Evolutionary conservation across 2,797 vertebrate species (phyloP).

Genomic region (Siniperca scherzeri): DNA sequence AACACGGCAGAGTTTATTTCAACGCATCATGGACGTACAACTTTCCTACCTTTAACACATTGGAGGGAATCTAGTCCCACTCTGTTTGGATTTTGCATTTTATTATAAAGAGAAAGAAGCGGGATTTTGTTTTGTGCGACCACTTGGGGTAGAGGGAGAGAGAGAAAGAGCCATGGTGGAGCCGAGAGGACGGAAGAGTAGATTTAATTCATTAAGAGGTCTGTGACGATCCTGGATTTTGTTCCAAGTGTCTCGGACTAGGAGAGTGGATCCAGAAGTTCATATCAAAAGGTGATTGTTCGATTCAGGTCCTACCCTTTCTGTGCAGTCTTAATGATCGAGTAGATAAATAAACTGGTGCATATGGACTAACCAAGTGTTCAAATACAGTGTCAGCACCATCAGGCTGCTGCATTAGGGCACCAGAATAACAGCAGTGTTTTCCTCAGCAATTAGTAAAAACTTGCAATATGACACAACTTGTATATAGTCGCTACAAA

Average conservation of each 20-base stretch:
- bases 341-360: neutral
- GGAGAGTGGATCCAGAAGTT: constrained; percentile 48
- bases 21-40: neutral
- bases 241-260: constrained; percentile 22
- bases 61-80: neutral
- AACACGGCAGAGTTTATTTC: constrained; percentile 25
- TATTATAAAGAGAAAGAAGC: neutral
- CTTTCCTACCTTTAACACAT: neutral
- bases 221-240: constrained; percentile 38
- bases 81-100: neutral
- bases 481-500: neutral
- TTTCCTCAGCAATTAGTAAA: neutral
- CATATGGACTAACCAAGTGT: neutral
- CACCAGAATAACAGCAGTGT: neutral
- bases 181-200: constrained; percentile 26
- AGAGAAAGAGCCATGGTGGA: constrained; percentile 60
- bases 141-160: neutral
- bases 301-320: neutral
- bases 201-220: constrained; percentile 41
- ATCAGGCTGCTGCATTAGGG: neutral
- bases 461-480: neutral
- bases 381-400: too few species aligned
- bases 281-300: constrained; percentile 62
- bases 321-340: neutral
- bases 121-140: neutral